Evolutionary conservation across 2,888 invertebrate species (phyloP).

Genomic region (Lasiommata megera): DNA sequence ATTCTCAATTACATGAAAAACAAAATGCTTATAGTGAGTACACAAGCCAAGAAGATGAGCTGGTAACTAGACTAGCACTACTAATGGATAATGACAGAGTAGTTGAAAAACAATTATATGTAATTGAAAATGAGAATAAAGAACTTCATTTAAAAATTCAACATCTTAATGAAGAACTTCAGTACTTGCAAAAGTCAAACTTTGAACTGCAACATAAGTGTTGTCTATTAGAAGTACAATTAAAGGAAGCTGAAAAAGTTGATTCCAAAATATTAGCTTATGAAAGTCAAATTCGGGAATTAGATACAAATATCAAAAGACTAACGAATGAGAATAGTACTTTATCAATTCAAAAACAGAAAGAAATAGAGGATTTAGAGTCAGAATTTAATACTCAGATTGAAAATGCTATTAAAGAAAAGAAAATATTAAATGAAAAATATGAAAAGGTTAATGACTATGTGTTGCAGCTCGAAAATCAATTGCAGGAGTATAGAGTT

Average conservation of each 20-base stretch:
- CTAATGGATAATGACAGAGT: slow-evolving; percentile 84
- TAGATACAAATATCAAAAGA: slow-evolving; percentile 68
- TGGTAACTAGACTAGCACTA: slow-evolving; percentile 82
- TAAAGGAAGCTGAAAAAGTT: slow-evolving; percentile 51
- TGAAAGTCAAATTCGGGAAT: slow-evolving; percentile 58
- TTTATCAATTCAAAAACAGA: slow-evolving; percentile 65
- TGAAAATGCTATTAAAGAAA: slow-evolving; percentile 70
- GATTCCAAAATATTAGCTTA: slow-evolving; percentile 56
- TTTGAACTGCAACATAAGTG: slow-evolving; percentile 68
- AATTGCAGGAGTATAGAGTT: slow-evolving; percentile 57
- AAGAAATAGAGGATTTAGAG: slow-evolving; percentile 70
- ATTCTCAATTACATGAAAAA: slow-evolving; percentile 81
- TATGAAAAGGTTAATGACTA: slow-evolving; percentile 75
- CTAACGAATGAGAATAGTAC: slow-evolving; percentile 58
- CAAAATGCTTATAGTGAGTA: slow-evolving; percentile 82
- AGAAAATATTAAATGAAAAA: slow-evolving; percentile 71
- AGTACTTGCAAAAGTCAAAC: slow-evolving; percentile 65
- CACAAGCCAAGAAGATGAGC: slow-evolving; percentile 82
- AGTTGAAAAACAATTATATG: slow-evolving; percentile 83
- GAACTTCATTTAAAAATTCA: slow-evolving; percentile 79
- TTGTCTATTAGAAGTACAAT: slow-evolving; percentile 56
- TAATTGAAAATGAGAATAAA: slow-evolving; percentile 79
- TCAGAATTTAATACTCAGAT: slow-evolving; percentile 69
- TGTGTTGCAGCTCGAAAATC: slow-evolving; percentile 56
- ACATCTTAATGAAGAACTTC: slow-evolving; percentile 74